Percentiles rank a stretch among this genome's conserved stretches.
Evolutionary conservation across 2,888 invertebrate genomes (phyloP).

Genomic region (Falcaria lacertinaria): DNA sequence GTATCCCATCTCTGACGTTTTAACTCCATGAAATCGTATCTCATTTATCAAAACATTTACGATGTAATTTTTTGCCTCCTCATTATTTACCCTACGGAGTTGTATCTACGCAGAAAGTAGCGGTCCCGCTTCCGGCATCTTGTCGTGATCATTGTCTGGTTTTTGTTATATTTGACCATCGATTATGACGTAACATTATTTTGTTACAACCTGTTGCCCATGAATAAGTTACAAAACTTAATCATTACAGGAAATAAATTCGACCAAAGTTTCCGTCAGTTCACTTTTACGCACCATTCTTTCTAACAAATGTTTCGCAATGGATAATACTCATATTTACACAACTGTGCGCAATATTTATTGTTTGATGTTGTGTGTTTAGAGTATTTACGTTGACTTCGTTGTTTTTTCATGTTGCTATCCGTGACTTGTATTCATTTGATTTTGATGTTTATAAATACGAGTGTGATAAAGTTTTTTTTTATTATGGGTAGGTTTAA

Average conservation of each 20-base stretch:
- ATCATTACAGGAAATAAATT: slow-evolving; percentile 31
- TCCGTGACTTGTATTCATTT: too few species aligned
- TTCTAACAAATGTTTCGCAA: background rate
- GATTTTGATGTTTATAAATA: too few species aligned
- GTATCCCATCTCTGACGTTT: too few species aligned
- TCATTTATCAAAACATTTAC: background rate
- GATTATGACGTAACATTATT: slow-evolving; percentile 28
- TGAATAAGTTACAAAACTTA: slow-evolving; percentile 28
- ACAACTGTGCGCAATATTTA: background rate
- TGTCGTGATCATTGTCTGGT: slow-evolving; percentile 19
- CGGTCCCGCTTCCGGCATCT: slow-evolving; percentile 26
- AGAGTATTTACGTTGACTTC: background rate
- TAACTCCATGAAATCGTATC: too few species aligned
- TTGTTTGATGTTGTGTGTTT: background rate
- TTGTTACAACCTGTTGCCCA: slow-evolving; percentile 28
- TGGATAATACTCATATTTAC: background rate
- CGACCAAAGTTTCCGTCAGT: slow-evolving; percentile 16
- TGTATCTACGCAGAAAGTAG: slow-evolving; percentile 13
- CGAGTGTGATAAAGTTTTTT: too few species aligned
- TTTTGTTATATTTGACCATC: slow-evolving; percentile 12
- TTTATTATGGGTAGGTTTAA: too few species aligned
- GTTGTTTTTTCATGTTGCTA: background rate
- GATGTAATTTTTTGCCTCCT: background rate
- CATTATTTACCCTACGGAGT: background rate
- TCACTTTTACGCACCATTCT: slow-evolving; percentile 10